Evolutionary conservation across 2,113 vertebrate genomes (phyloP), one percentile per base, ranked within the genome.

Genomic region (Catharus minimus): DNA sequence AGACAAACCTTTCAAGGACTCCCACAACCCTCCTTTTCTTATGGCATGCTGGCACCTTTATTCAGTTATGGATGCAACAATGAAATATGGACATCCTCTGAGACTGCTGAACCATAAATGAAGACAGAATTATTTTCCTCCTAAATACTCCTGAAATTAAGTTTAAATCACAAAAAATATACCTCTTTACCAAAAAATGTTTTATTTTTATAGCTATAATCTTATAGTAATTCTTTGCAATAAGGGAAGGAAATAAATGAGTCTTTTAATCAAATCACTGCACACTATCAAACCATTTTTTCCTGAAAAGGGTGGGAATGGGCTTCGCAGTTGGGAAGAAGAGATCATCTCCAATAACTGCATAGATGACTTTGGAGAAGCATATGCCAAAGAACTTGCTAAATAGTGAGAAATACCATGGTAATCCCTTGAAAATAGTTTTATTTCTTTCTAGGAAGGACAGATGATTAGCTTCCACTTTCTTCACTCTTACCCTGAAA

Each of bases 31-130:
- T 30, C 20, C 17, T 41, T 47, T 61, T 73, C 92, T 92, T 81
- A 81, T 32, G 88, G 32, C 28, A 69, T 75, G 16, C 43, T 81
- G 33, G n/a, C 28, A 91, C 33, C 47, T 95, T 95, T 71, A 43
- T 90, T 95, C 90, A 96, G 90, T 89, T 94, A 77, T 47, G 26
- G 32, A 75, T 58, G 41, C 58, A 64, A 50, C 24, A 64, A 60
- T 24, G 78, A 93, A 82, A 67, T 82, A 38, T 8, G n/a, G 47
- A 55, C 33, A 94, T 60, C 78, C 10, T 61, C 61, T 67, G 46
- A 81, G 65, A 77, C 6, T 57, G 22, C 15, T 75, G 50, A 87
- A 87, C 30, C 15, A 33, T 74, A 64, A 89, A 69, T 38, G 38
- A 87, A 86, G 50, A 87, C 39, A 44, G 22, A 86, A 67, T 20